phyloP scores from a whole-genome alignment of 2,888 invertebrate genomes.

The Cerastis leucographa region DNA sequence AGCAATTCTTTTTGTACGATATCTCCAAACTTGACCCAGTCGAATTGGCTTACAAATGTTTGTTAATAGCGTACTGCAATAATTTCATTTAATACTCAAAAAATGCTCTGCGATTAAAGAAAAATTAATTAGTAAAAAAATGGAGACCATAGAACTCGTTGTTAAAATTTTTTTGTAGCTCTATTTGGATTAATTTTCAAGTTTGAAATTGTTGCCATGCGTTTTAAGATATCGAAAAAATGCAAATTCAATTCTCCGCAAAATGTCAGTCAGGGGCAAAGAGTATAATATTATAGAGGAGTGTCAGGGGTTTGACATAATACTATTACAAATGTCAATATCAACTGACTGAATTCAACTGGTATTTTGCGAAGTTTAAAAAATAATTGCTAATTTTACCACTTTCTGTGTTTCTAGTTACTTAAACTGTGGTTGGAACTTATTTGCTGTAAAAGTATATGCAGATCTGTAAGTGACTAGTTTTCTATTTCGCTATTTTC shows the following conservation, averaged over 20 bases:
- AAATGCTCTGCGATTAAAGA: background rate
- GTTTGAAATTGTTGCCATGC: background rate
- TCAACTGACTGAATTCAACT: conserved; percentile 16
- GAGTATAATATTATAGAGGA: too few species aligned
- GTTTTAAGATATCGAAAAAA: background rate
- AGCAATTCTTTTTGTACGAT: conserved; percentile 89
- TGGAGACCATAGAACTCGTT: background rate
- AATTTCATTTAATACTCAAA: background rate
- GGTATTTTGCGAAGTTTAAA: conserved; percentile 36
- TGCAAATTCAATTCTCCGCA: background rate
- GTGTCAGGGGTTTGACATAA: conserved; percentile 3
- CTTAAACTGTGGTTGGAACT: conserved; percentile 5
- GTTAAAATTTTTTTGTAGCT: background rate
- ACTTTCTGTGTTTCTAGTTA: background rate
- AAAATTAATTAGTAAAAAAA: background rate
- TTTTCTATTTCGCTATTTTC: background rate
- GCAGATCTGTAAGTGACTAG: conserved; percentile 39
- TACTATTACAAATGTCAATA: conserved; percentile 32
- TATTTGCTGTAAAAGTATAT: conserved; percentile 23
- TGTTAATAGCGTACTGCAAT: conserved; percentile 64
- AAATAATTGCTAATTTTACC: background rate
- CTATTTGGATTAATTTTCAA: background rate
- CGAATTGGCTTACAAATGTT: conserved; percentile 86
- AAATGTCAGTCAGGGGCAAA: conserved; percentile 1
- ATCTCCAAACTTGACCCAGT: conserved; percentile 88